Base-by-base conservation (phyloP, 2,888 invertebrate species). In the Andrena dorsata region DNA sequence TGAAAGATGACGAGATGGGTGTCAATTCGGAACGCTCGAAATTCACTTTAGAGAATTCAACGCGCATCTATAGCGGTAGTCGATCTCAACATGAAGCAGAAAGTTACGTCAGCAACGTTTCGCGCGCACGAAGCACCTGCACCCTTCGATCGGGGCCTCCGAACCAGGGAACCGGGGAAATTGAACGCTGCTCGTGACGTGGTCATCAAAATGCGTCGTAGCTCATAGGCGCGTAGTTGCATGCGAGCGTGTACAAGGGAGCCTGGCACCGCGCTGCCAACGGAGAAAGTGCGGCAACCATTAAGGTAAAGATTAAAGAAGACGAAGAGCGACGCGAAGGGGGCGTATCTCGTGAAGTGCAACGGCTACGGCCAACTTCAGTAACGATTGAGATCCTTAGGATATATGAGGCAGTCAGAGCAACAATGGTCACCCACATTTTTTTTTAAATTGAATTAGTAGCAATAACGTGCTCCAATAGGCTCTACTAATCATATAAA, bases 261-360 rank as follows among this genome's bases (percentile, higher is more conserved):
- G 87, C 86, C 89, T 88, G 90, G 87, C 82, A 89, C 77, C 82
- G 84, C 80, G 80, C 76, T 76, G 85, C 84, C 85, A 88, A 84
- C 89, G 92, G 92, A 92, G 93, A 93, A 93, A 93, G 93, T 93
- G 92, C 92, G 90, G 87, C 88, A 81, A 88, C 90, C 89, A 91
- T 92, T 90, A 92, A 92, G 92, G 92, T 92, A 92, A 92, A 93
- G 92, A 92, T 92, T 91, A 92, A 90, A 90, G 90, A 90, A 88
- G 87, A 90, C 85, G 91, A 88, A 86, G 86, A 84, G 65, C 68
- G 68, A 51, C 61, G 41, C 1, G 8, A 56, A 23, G 56, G 47
- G 68, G 32, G 23, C 60, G 26, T 30, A 30, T 20, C 63, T 66
- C 20, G 60, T 56, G 68, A 65, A 49, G 74, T 70, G 26, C 68